Conservation (phyloP, 2,888 invertebrate species). For the Dione juno region DNA sequence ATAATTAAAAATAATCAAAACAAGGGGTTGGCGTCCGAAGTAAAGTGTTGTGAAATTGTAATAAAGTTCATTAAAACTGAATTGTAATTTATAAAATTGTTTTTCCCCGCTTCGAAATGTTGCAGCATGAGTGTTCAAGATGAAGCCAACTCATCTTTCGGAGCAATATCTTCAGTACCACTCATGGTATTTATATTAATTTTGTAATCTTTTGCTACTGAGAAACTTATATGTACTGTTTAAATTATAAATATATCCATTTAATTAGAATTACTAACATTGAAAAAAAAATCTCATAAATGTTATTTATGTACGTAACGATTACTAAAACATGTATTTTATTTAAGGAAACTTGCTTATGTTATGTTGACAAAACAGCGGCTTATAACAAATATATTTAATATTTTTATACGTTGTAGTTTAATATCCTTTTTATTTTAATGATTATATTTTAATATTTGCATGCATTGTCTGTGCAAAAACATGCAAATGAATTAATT, state of each 20-base stretch:
- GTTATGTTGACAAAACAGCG: too few relatives aligned
- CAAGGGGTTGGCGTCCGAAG: constrained; percentile 32
- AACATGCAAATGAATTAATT: too few relatives aligned
- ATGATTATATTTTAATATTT: too few relatives aligned
- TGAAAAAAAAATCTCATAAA: not conserved
- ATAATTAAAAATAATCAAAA: constrained; percentile 35
- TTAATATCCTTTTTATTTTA: too few relatives aligned
- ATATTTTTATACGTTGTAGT: too few relatives aligned
- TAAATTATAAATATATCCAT: not conserved
- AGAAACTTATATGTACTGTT: not conserved
- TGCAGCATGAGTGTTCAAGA: constrained; percentile 74
- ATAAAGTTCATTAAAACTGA: constrained; percentile 24
- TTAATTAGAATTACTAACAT: not conserved
- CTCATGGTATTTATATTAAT: constrained; percentile 66
- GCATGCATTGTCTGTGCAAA: too few relatives aligned
- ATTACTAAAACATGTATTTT: too few relatives aligned
- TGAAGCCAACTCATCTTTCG: constrained; percentile 65
- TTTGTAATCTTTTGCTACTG: not conserved
- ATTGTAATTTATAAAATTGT: constrained; percentile 13
- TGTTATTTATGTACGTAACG: not conserved
- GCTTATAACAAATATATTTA: too few relatives aligned
- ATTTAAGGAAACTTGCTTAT: too few relatives aligned
- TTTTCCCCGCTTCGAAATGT: constrained; percentile 62
- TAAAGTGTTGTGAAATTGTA: constrained; percentile 33
- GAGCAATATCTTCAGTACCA: constrained; percentile 67